Base-by-base conservation (phyloP, 2,113 vertebrate species). In the Lycaon pictus region DNA sequence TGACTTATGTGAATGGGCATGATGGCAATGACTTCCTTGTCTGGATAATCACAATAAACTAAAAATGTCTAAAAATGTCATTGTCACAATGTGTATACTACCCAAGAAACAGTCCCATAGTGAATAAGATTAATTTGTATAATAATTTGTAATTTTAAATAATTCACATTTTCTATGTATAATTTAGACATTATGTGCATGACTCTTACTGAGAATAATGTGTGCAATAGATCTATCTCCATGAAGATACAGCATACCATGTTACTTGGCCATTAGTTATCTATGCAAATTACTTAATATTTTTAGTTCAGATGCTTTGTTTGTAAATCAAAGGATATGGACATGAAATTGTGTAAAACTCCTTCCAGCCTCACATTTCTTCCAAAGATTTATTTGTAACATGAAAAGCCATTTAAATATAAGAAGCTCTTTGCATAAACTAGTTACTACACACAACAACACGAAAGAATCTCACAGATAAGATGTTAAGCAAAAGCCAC, bases 121-220 rank as follows among this genome's bases (percentile, higher is more conserved):
- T 51, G 35, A 97, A 67, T 6, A 94, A 23, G 55, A 93, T 82
- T 93, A 80, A 95, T 92, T 67, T 82, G 13, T 60, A 58, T 60
- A 69, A 58, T 22, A 16, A 96, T 71, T 72, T 82, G 3, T 77
- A 27, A 94, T 65, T 92, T 91, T 82, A 96, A 93, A 91, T 65
- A 96, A 97, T 65, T 88, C 92, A 94, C 12, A 92, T 35, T 88
- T 90, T 76, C 43, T 48, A 48, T 48, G 48, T 62, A 23, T 85
- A 85, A 97, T 85, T 90, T 53, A 80, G 74, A 87, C 35, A 7
- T 62, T 11, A 8, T 7, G 58, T 58, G 12, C 27, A n/a, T 90
- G 35, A 76, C 53, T 92, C 60, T 92, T 53, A 60, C 86, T 80
- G 69, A 96, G 80, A 74, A 88, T 92, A 89, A 90, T 92, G 48